Percentiles rank a stretch among this genome's conserved stretches.
These are phyloP conservation scores for Unio delphinus DNA, from an alignment of 2,888 invertebrate genomes.

Conservation along the genomic window DNA sequence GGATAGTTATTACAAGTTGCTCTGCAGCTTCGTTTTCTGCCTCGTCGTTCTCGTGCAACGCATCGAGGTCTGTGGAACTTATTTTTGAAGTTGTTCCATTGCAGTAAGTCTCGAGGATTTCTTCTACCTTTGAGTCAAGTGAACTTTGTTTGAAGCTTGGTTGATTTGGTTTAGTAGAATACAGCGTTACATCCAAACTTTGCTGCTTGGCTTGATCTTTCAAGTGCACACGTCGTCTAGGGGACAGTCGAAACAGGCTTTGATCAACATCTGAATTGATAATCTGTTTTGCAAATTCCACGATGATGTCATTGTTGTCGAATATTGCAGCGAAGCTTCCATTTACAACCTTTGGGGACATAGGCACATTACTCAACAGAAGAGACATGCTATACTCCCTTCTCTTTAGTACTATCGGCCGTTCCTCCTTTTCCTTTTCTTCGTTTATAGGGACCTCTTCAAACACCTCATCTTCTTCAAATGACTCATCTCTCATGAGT, in stretches of 20 bases:
- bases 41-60: too few species aligned
- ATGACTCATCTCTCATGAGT: constrained; percentile 51
- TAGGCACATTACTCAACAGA: constrained; percentile 92
- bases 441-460: constrained; percentile 29
- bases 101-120: constrained; percentile 62
- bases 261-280: constrained; percentile 58
- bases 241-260: constrained; percentile 63
- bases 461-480: constrained; percentile 31
- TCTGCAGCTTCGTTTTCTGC: too few species aligned
- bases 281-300: constrained; percentile 60
- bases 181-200: constrained; percentile 60
- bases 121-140: constrained; percentile 69
- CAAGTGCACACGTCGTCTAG: constrained; percentile 60
- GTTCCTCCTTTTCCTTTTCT: constrained; percentile 33
- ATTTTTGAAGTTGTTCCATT: constrained; percentile 14
- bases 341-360: constrained; percentile 91
- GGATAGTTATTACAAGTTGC: too few species aligned
- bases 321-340: constrained; percentile 71
- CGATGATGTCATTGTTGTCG: constrained; percentile 59
- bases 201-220: constrained; percentile 62
- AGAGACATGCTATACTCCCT: constrained; percentile 90
- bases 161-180: constrained; percentile 26
- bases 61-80: too few species aligned
- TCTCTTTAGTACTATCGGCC: constrained; percentile 16
- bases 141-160: constrained; percentile 62